These are phyloP conservation scores for Neodon shergylaensis DNA, from an alignment of 2,113 vertebrate species.

Conservation along the genomic window DNA sequence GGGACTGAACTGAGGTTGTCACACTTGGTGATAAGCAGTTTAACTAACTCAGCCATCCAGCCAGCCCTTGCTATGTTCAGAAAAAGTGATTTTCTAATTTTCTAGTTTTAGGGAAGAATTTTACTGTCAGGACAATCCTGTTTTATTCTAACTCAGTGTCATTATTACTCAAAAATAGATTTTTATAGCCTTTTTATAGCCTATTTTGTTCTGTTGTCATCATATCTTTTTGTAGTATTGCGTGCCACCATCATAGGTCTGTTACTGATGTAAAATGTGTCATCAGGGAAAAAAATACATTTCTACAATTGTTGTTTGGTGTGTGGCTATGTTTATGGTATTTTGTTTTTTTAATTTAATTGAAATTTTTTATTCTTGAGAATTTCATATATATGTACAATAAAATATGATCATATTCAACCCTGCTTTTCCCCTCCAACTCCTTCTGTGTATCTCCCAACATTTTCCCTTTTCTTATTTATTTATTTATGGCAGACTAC, in stretches of 20 bases:
- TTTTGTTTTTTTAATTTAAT: background rate
- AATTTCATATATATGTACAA: background rate
- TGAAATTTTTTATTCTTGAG: background rate
- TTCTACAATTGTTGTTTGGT: background rate
- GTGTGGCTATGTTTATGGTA: background rate
- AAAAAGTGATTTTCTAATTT: background rate
- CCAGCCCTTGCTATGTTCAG: background rate
- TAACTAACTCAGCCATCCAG: background rate
- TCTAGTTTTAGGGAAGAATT: background rate
- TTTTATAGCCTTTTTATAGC: background rate
- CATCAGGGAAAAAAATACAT: background rate
- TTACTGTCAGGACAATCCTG: background rate
- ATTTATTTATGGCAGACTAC: background rate
- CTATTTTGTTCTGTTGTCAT: background rate
- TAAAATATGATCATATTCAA: background rate
- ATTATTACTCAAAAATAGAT: background rate
- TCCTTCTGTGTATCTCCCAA: background rate
- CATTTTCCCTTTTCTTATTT: background rate
- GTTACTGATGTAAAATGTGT: background rate
- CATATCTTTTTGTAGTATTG: background rate
- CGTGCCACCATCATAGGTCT: background rate
- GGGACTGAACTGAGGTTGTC: background rate
- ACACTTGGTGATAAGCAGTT: background rate
- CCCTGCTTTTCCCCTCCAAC: background rate
- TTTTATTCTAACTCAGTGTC: background rate